Evolutionary conservation across 2,113 vertebrate genomes (phyloP).

Genomic region (Gnathonemus longibarbis): DNA sequence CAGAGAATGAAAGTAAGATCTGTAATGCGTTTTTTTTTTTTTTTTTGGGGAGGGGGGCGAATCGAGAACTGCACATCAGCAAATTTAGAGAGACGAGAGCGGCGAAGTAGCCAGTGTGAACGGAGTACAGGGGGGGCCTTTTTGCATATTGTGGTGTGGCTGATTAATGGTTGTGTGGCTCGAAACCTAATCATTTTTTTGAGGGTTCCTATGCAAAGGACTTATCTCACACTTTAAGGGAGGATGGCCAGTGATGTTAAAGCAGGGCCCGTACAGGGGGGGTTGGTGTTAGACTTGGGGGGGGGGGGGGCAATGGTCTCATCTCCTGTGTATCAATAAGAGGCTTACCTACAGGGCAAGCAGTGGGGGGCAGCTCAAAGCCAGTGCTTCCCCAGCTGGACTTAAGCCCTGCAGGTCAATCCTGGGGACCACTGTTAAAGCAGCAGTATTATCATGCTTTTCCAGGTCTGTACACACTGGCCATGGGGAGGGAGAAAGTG

Average conservation of each 20-base stretch:
- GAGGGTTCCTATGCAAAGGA: slow-evolving; percentile 62
- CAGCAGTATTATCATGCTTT: slow-evolving; percentile 17
- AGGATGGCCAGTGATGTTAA: slow-evolving; percentile 49
- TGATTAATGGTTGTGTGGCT: slow-evolving; percentile 62
- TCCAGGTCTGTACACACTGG: slow-evolving; percentile 9
- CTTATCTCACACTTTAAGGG: slow-evolving; percentile 60
- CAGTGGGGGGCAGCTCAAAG: slow-evolving; percentile 67
- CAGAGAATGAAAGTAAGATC: slow-evolving; percentile 68
- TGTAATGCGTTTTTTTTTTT: slow-evolving; percentile 57
- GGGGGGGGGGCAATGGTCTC: slow-evolving; percentile 66
- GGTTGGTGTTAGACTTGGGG: slow-evolving; percentile 48
- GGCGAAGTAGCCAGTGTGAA: slow-evolving; percentile 46
- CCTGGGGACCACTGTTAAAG: slow-evolving; percentile 51
- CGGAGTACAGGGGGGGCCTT: slow-evolving; percentile 46
- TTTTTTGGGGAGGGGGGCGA: slow-evolving; percentile 19
- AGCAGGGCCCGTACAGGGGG: slow-evolving; percentile 31
- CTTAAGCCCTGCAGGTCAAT: slow-evolving; percentile 67
- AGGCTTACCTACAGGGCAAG: slow-evolving; percentile 61
- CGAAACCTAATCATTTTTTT: slow-evolving; percentile 72
- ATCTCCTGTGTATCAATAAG: slow-evolving; percentile 70
- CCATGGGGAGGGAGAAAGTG: not conserved
- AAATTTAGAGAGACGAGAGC: slow-evolving; percentile 64
- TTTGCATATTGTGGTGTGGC: slow-evolving; percentile 59
- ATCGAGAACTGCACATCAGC: slow-evolving; percentile 53
- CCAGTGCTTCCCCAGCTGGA: slow-evolving; percentile 55